phyloP scores from a whole-genome alignment of 37 sponge, comb jelly and placozoan species.

The Chondrilla cf. caribensis region DNA sequence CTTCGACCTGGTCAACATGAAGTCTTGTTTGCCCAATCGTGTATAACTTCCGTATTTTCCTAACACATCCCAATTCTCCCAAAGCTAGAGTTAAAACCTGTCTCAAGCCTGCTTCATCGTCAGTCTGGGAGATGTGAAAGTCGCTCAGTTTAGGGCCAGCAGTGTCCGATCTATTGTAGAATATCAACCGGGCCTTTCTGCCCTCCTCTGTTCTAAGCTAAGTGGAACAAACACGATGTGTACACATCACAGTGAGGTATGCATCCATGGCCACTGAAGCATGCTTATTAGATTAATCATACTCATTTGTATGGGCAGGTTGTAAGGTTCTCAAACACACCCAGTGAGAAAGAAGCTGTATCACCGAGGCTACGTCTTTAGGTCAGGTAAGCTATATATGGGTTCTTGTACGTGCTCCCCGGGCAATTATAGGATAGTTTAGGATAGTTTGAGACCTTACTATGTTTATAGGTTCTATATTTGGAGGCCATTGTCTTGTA shows the following conservation, averaged over 20 bases:
- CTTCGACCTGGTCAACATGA: constrained; percentile 70
- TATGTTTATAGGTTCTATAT: no score
- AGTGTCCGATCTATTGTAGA: constrained; percentile 53
- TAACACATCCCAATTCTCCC: constrained; percentile 61
- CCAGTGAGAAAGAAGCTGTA: no score
- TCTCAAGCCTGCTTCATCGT: constrained; percentile 38
- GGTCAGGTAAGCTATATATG: no score
- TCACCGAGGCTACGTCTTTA: no score
- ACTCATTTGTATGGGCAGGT: no score
- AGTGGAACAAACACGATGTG: background rate
- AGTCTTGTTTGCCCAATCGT: constrained; percentile 78
- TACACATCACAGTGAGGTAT: background rate
- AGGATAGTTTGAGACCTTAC: no score
- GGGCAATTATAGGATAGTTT: no score
- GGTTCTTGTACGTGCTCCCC: no score
- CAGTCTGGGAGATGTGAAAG: constrained; percentile 11
- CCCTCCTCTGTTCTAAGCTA: constrained; percentile 50
- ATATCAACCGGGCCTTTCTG: constrained; percentile 53
- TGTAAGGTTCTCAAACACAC: no score
- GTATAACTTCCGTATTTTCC: constrained; percentile 55
- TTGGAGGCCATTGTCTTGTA: no score
- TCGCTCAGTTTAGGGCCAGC: constrained; percentile 64
- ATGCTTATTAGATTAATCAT: no score
- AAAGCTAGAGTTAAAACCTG: constrained; percentile 36
- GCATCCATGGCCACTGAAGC: no score